These are phyloP conservation scores for Meda fulgida DNA, from an alignment of 2,797 vertebrate genomes.

Conservation along the genomic window DNA sequence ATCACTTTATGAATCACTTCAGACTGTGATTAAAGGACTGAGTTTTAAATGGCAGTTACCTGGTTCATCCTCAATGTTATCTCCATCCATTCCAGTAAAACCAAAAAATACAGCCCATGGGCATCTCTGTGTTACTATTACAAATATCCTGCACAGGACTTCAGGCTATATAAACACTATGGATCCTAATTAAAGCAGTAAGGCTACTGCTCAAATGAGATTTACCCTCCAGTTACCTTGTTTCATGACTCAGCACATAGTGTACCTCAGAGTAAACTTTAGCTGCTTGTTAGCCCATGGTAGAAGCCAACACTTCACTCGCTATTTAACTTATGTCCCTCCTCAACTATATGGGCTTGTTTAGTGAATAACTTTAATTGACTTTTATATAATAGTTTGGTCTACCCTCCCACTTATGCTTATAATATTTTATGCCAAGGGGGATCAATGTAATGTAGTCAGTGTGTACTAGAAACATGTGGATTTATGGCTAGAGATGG, in stretches of 20 bases:
- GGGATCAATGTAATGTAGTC: background rate
- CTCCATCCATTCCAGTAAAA: background rate
- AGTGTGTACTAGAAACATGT: background rate
- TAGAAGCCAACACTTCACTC: background rate
- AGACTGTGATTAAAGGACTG: conserved; percentile 29
- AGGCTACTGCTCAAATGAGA: conserved; percentile 22
- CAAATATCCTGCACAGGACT: background rate
- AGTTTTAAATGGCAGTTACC: conserved; percentile 41
- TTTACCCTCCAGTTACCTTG: background rate
- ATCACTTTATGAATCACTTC: conserved; percentile 18
- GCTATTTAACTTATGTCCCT: conserved; percentile 25
- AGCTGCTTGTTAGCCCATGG: conserved; percentile 32
- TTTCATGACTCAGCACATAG: conserved; percentile 10
- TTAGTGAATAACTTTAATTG: background rate
- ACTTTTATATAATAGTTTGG: conserved; percentile 17
- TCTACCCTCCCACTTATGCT: background rate
- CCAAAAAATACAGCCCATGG: background rate
- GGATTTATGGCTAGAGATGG: conserved; percentile 11
- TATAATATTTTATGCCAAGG: background rate
- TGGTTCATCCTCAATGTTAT: background rate
- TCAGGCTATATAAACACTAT: conserved; percentile 7
- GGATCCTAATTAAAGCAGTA: conserved; percentile 43
- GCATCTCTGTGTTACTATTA: background rate
- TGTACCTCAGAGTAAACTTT: conserved; percentile 31
- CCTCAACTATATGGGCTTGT: background rate